Conservation (phyloP, 2,888 invertebrate species). For the Epirrita christyi region DNA sequence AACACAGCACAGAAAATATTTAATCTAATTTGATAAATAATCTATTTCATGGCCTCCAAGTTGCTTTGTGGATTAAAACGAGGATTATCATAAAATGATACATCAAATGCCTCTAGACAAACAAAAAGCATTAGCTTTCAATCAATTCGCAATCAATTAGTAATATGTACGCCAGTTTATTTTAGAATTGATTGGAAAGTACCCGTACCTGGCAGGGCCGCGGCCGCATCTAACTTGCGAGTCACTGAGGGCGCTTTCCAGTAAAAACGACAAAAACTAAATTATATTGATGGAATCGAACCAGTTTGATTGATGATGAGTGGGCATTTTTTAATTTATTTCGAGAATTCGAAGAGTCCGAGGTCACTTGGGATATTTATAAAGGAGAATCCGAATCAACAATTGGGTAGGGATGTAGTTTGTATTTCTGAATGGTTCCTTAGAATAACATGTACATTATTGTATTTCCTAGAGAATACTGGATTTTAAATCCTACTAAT, state of each 20-base stretch:
- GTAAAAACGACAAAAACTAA: constrained; percentile 84
- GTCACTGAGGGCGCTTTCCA: constrained; percentile 79
- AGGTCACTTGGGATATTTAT: constrained; percentile 60
- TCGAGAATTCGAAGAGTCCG: constrained; percentile 72
- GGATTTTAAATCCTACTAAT: too few relatives aligned
- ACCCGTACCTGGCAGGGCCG: constrained; percentile 67
- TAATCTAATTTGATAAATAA: too few relatives aligned
- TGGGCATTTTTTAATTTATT: constrained; percentile 83
- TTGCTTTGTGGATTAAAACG: too few relatives aligned
- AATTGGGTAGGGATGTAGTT: not conserved
- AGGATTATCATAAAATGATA: too few relatives aligned
- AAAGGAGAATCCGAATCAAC: constrained; percentile 6
- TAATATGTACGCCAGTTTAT: constrained; percentile 50
- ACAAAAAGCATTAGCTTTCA: constrained; percentile 23
- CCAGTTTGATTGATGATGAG: constrained; percentile 83
- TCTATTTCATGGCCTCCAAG: too few relatives aligned
- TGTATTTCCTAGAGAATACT: too few relatives aligned
- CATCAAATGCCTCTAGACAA: too few relatives aligned
- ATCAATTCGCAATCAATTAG: constrained; percentile 51
- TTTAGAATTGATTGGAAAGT: constrained; percentile 41
- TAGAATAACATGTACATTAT: too few relatives aligned
- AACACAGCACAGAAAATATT: too few relatives aligned
- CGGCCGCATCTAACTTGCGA: constrained; percentile 59
- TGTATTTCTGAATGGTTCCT: too few relatives aligned
- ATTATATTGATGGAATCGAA: constrained; percentile 84